A percentile compares a stretch with the other conserved stretches of the same genome.
These are phyloP conservation scores for Forbesichthys papilliferus DNA, from an alignment of 2,113 vertebrate species.

Conservation along the genomic window DNA sequence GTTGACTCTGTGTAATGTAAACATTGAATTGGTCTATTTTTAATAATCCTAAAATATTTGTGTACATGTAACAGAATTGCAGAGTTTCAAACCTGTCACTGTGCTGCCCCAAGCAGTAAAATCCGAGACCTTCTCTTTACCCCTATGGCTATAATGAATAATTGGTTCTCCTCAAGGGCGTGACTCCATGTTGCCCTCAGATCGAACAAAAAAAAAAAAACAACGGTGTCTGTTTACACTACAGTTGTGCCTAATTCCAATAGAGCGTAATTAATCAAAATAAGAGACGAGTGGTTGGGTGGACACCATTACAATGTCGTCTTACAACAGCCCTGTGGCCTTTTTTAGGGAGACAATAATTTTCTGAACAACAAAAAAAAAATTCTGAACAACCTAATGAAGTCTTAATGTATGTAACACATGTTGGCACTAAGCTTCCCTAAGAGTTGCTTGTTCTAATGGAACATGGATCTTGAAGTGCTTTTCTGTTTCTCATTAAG, in stretches of 20 bases:
- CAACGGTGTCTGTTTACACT: slow-evolving; percentile 69
- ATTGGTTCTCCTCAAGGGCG: slow-evolving; percentile 12
- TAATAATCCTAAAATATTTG: slow-evolving; percentile 10
- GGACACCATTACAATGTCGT: slow-evolving; percentile 54
- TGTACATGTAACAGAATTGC: neutral
- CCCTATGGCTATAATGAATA: slow-evolving; percentile 11
- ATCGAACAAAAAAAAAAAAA: slow-evolving; percentile 37
- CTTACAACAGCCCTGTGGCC: slow-evolving; percentile 62
- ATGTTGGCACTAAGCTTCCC: slow-evolving; percentile 6
- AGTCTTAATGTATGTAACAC: slow-evolving; percentile 44
- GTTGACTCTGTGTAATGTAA: slow-evolving; percentile 31
- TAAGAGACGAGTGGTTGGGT: slow-evolving; percentile 32
- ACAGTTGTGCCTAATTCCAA: slow-evolving; percentile 82
- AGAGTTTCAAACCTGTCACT: slow-evolving; percentile 21
- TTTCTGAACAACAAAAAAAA: slow-evolving; percentile 50
- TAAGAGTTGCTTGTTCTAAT: neutral
- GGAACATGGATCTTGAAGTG: slow-evolving; percentile 33
- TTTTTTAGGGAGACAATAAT: slow-evolving; percentile 61
- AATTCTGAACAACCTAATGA: slow-evolving; percentile 40
- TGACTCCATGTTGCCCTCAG: slow-evolving; percentile 46
- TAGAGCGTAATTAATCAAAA: slow-evolving; percentile 43
- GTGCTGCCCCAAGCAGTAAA: slow-evolving; percentile 15
- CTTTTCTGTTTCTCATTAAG: neutral
- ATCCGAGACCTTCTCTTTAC: slow-evolving; percentile 20
- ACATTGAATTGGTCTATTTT: neutral